Evolutionary conservation across 2,797 vertebrate species (phyloP), one percentile per base, ranked within the genome.

Genomic region (Anisognathus igniventris): DNA sequence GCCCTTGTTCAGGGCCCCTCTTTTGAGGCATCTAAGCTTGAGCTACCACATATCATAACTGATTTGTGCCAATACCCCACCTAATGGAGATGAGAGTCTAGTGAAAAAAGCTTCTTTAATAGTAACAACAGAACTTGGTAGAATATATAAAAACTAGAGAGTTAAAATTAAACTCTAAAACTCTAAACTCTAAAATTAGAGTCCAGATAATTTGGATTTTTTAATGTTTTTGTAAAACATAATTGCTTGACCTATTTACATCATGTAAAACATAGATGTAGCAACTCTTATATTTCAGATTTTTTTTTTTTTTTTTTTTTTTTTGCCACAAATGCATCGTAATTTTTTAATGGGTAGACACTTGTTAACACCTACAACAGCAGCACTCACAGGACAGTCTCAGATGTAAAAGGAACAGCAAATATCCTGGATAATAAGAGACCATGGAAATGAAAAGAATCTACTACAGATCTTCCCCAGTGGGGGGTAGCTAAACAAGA

Each of bases 401-500:
- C 66, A 79, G 62, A 74, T 45, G 13, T 62, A 78, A 84, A 82
- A 73, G 21, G 19, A 72, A 70, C 31, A 72, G 51, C 33, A 85
- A 73, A 80, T 83, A 58, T 64, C 19, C 27, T 48, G 39, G 23
- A 76, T 73, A 57, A 74, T 50, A 74, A 57, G 23, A 27, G 27
- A 73, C 53, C 6, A 12, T 12, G 44, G 60, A 86, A 91, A 64
- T 3, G 1, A 86, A 85, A 91, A 73, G 35, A 58, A 76, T 76
- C 57, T 79, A 48, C 45, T 42, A 65, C 51, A 79, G 61, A 37
- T 77, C 57, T 65, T 71, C 17, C 31, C 22, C 35, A 50, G 50
- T 37, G 58, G 14, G 60, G 42, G 28, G 50, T 35, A 64, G 53
- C 31, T 64, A 48, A 93, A 91, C 48, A 94, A 89, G 70, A 86